Evolutionary conservation across 2,797 vertebrate species (phyloP).

Genomic region (Peromyscus eremicus): DNA sequence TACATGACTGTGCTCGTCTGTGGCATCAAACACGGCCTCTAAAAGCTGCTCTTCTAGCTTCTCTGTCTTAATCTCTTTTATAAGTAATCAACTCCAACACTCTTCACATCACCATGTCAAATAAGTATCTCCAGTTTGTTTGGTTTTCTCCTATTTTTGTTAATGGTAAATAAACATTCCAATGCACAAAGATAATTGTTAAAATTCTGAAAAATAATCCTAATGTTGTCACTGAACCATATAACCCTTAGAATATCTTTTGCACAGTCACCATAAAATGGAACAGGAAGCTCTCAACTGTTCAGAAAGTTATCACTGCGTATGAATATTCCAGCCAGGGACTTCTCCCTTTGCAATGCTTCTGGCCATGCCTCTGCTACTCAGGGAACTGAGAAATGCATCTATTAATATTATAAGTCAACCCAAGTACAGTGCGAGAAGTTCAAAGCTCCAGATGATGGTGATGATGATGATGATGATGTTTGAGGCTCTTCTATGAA

Average conservation of each 20-base stretch:
- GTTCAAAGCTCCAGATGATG: background rate
- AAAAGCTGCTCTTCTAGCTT: slow-evolving; percentile 2
- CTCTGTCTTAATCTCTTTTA: slow-evolving; percentile 31
- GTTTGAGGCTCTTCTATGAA: background rate
- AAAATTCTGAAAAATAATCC: slow-evolving; percentile 34
- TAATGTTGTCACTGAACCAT: background rate
- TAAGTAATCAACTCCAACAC: slow-evolving; percentile 34
- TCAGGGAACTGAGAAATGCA: background rate
- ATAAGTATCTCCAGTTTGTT: slow-evolving; percentile 43
- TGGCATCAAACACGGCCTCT: background rate
- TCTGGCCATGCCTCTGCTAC: background rate
- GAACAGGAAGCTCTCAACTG: background rate
- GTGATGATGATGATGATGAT: background rate
- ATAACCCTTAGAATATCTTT: slow-evolving; percentile 26
- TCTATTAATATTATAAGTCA: background rate
- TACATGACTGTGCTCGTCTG: background rate
- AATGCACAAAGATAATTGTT: background rate
- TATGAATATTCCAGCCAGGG: background rate
- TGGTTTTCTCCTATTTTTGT: background rate
- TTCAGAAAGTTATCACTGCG: background rate
- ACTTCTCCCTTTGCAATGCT: background rate
- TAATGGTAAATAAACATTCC: slow-evolving; percentile 30
- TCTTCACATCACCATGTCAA: slow-evolving; percentile 53
- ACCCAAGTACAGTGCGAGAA: background rate
- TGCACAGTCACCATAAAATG: background rate